Percentiles rank a stretch among this genome's conserved stretches.
Conservation (phyloP, 1,140 invertebrate species). For the Drosophila ambigua region DNA sequence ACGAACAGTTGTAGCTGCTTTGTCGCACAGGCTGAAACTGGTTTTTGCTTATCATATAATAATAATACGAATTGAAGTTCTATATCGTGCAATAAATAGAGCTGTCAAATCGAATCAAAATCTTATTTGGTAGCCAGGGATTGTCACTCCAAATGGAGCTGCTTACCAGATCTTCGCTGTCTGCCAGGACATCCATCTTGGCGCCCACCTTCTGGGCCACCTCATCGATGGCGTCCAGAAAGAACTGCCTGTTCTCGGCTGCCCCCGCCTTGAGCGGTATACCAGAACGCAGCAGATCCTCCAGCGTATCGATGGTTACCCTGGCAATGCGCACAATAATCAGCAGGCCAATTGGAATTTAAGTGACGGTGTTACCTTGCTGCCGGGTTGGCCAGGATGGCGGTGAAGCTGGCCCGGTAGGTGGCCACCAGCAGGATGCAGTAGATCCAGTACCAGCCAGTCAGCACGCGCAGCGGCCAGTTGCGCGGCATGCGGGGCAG, state of each 20-base stretch:
- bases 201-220: slow-evolving; percentile 87
- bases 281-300: slow-evolving; percentile 87
- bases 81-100: slow-evolving; percentile 8
- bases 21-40: slow-evolving; percentile 11
- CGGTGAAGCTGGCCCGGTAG: slow-evolving; percentile 92
- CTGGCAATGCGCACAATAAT: slow-evolving; percentile 74
- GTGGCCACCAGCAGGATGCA: slow-evolving; percentile 90
- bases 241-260: slow-evolving; percentile 88
- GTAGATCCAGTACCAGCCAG: slow-evolving; percentile 94
- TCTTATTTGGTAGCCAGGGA: no score
- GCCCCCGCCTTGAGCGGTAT: slow-evolving; percentile 89
- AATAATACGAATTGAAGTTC: not conserved
- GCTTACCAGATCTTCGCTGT: slow-evolving; percentile 86
- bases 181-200: slow-evolving; percentile 87
- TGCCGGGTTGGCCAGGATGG: slow-evolving; percentile 90
- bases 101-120: not conserved
- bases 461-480: slow-evolving; percentile 91
- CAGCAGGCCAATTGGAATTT: no score
- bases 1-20: not conserved
- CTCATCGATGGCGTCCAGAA: slow-evolving; percentile 87
- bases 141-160: no score
- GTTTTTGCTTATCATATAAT: slow-evolving; percentile 18
- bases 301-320: slow-evolving; percentile 90
- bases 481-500: slow-evolving; percentile 89
- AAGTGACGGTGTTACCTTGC: slow-evolving; percentile 85